Base-by-base conservation (phyloP, 2,113 vertebrate species). In the Sebastes fasciatus region DNA sequence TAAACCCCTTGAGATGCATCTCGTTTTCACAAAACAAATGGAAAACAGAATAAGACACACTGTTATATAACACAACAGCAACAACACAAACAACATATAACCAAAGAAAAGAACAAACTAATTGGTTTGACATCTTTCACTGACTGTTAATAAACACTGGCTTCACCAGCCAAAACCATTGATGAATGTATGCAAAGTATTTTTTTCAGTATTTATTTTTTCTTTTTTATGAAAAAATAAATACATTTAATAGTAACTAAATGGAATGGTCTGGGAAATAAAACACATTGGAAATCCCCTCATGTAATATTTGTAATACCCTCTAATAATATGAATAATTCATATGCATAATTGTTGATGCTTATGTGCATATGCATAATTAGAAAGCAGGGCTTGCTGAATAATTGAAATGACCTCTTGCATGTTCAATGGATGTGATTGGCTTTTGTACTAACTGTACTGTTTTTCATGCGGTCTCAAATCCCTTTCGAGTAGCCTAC, bases 331-430 rank as follows among this genome's bases (percentile, higher is more conserved):
- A 12, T 62, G 6, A 83, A 75, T 86, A 55, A 85, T 74, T 48
- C 0, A 64, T 58, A 16, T 70, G 57, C 73, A 75, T 74, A 80
- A 74, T 11, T 74, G 42, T 80, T 67, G 43, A 62, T 58, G 65
- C 51, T 62, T 66, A 70, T 43, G 62, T 55, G 14, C 19, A 71
- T 75, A 62, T 84, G 48, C 67, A 83, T 74, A 85, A 80, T 80
- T 80, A 63, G 21, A 76, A 66, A 68, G 62, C 48, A 12, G 1
- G 12, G 11, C 21, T 68, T 79, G 11, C 42, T 79, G 17, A 85
- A 86, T 86, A 79, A 79, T 84, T 71, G 16, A 83, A 69, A 62
- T 43, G 46, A 79, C 80, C 51, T 74, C 46, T 49, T 80, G 57
- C 65, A 55, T 71, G 67, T 76, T 82, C 68, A 77, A 62, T 76